Evolutionary conservation across 2,888 invertebrate genomes (phyloP).

Genomic region (Imbricaverruca yamaguchii): DNA sequence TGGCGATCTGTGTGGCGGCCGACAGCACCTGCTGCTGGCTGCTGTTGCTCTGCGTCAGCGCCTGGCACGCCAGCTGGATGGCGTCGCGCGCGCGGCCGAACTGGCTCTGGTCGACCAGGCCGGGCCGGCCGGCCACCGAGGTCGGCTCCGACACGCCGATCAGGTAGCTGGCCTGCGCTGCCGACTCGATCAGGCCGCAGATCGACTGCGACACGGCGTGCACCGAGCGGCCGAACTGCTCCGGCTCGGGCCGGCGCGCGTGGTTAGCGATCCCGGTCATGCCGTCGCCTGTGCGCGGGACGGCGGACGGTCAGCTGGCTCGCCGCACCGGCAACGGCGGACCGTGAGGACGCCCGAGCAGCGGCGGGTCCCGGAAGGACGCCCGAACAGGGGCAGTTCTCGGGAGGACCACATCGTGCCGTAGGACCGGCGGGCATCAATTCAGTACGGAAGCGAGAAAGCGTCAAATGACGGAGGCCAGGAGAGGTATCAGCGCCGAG

Average conservation of each 20-base stretch:
- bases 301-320: not conserved
- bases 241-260: conserved; percentile 77
- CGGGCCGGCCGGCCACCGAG: conserved; percentile 77
- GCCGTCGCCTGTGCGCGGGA: conserved; percentile 55
- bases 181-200: conserved; percentile 83
- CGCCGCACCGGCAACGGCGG: no score
- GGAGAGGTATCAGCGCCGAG: no score
- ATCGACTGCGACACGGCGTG: conserved; percentile 76
- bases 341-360: no score
- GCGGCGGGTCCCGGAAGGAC: no score
- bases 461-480: no score
- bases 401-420: no score
- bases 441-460: no score
- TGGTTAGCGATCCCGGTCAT: conserved; percentile 92
- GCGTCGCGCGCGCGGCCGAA: conserved; percentile 81
- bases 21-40: conserved; percentile 74
- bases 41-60: conserved; percentile 60
- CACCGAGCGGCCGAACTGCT: conserved; percentile 75
- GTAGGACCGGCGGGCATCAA: no score
- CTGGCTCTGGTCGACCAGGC: conserved; percentile 79
- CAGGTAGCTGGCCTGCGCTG: conserved; percentile 90
- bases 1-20: conserved; percentile 88
- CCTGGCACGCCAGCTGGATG: conserved; percentile 80
- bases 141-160: conserved; percentile 88
- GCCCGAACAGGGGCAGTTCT: no score